These are phyloP conservation scores for Ditula angustiorana DNA, from an alignment of 2,888 invertebrate genomes.

Conservation along the genomic window DNA sequence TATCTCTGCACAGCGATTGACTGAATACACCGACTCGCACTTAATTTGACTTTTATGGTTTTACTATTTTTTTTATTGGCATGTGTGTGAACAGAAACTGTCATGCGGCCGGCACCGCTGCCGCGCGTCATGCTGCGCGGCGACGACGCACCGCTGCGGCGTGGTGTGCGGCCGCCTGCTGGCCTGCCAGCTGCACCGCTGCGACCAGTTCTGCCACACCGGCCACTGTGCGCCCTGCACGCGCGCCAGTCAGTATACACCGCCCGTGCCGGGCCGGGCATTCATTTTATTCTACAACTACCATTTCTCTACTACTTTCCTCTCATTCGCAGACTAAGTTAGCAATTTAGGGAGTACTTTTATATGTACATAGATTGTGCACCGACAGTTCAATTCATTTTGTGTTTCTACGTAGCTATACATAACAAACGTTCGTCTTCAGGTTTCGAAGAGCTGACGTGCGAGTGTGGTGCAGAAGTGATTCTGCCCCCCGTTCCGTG, in stretches of 20 bases:
- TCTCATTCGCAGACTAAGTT: too few relatives aligned
- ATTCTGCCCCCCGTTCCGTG: slow-evolving; percentile 97
- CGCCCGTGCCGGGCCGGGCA: too few relatives aligned
- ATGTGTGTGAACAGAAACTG: slow-evolving; percentile 84
- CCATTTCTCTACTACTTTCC: too few relatives aligned
- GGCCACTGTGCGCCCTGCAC: slow-evolving; percentile 93
- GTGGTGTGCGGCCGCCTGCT: slow-evolving; percentile 92
- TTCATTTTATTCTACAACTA: too few relatives aligned
- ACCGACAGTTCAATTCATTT: too few relatives aligned
- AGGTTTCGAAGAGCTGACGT: slow-evolving; percentile 95
- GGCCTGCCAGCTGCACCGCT: slow-evolving; percentile 95
- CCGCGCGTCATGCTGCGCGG: slow-evolving; percentile 94
- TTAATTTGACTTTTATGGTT: too few relatives aligned
- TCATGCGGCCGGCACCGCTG: slow-evolving; percentile 96
- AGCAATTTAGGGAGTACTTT: too few relatives aligned
- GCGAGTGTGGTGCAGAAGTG: slow-evolving; percentile 95
- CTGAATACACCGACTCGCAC: too few relatives aligned
- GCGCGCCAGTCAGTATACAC: slow-evolving; percentile 87
- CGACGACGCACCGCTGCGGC: slow-evolving; percentile 93
- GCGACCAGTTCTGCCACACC: slow-evolving; percentile 95
- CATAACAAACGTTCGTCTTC: not conserved
- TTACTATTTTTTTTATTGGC: not conserved
- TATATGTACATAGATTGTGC: too few relatives aligned
- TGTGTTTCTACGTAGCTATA: too few relatives aligned
- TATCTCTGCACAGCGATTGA: too few relatives aligned